Evolutionary conservation across 2,113 vertebrate species (phyloP).

Genomic region (Canis aureus): DNA sequence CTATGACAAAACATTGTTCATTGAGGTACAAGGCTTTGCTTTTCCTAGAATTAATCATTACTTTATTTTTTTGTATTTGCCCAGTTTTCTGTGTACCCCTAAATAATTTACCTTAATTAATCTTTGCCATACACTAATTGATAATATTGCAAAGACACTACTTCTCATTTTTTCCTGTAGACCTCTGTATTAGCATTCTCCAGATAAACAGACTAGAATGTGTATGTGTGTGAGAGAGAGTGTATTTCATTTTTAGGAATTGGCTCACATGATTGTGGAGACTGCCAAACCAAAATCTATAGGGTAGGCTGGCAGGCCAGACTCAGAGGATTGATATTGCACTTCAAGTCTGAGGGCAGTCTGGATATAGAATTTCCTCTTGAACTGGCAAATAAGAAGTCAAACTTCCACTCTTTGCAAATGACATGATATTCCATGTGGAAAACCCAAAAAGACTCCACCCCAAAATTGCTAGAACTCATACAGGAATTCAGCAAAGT

Average conservation of each 20-base stretch:
- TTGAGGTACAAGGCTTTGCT: background rate
- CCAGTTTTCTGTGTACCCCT: background rate
- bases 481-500: too few relatives aligned
- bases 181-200: background rate
- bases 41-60: slow-evolving; percentile 37
- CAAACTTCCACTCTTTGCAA: too few relatives aligned
- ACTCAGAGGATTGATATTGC: too few relatives aligned
- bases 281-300: background rate
- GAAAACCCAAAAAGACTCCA: too few relatives aligned
- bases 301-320: background rate
- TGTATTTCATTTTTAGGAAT: background rate
- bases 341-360: background rate
- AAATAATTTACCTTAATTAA: background rate
- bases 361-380: background rate
- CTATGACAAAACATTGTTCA: background rate
- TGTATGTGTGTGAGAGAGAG: background rate
- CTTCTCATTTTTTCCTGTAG: background rate
- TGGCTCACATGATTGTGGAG: background rate
- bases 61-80: background rate
- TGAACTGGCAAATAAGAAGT: too few relatives aligned
- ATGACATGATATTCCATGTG: too few relatives aligned
- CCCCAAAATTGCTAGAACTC: too few relatives aligned
- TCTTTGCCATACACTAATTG: background rate
- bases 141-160: background rate
- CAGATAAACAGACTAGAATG: background rate